Evolutionary conservation across 2,888 invertebrate species (phyloP).

Genomic region (Malthinus flaveolus): DNA sequence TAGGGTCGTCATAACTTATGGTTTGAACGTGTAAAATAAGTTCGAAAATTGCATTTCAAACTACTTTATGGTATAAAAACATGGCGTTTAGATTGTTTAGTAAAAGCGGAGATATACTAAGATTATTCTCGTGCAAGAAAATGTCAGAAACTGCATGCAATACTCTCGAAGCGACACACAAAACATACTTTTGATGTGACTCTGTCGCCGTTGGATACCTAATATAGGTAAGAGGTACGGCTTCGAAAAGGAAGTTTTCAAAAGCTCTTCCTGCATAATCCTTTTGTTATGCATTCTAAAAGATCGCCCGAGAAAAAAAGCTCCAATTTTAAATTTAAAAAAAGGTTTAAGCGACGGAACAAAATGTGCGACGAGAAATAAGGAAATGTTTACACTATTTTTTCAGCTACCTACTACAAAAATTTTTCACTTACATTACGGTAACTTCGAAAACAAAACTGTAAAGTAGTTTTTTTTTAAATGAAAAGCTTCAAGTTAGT

Average conservation of each 20-base stretch:
- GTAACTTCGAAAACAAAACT: no score
- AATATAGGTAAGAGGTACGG: conserved; percentile 12
- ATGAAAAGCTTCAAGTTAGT: no score
- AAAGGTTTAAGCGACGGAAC: not conserved
- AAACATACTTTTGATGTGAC: conserved; percentile 21
- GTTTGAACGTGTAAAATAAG: no score
- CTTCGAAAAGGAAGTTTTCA: conserved; percentile 19
- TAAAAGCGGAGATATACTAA: conserved; percentile 14
- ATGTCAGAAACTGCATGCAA: conserved; percentile 19
- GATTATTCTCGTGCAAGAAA: conserved; percentile 18
- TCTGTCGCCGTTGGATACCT: conserved; percentile 15
- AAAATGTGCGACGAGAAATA: not conserved
- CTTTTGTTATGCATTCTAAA: conserved; percentile 21
- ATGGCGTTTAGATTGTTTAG: conserved; percentile 12
- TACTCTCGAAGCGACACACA: conserved; percentile 18
- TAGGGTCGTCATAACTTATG: no score
- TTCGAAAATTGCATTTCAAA: no score
- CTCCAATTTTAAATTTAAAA: not conserved
- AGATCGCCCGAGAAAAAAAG: conserved; percentile 14
- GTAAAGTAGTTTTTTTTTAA: no score
- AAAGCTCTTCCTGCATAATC: conserved; percentile 27
- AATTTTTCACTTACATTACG: no score
- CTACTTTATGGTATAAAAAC: not conserved
- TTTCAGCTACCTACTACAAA: no score
- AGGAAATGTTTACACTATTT: not conserved